Conservation (phyloP, 2,888 invertebrate genomes). For the Pimpla rufipes region DNA sequence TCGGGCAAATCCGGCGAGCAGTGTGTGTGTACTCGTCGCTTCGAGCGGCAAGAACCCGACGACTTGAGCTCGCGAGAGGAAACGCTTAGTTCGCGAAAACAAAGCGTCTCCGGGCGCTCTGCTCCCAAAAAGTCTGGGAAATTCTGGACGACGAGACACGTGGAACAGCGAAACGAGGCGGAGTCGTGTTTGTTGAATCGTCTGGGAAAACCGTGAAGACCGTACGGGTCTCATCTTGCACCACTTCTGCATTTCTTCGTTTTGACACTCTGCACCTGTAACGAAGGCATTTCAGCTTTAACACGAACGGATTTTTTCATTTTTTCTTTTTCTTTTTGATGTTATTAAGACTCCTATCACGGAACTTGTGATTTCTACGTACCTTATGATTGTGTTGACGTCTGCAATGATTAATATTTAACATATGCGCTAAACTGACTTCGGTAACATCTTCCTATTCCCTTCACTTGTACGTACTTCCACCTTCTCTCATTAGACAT, state of each 20-base stretch:
- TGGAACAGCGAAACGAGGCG: conserved; percentile 40
- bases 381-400: background rate
- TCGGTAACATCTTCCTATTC: background rate
- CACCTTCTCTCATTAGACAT: background rate
- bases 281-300: background rate
- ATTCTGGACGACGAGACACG: conserved; percentile 47
- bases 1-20: conserved; percentile 39
- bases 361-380: too few species aligned
- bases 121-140: conserved; percentile 54
- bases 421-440: background rate
- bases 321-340: too few species aligned
- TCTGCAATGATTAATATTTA: background rate
- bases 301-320: background rate
- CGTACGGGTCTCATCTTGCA: conserved; percentile 10
- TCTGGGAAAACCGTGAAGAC: conserved; percentile 46
- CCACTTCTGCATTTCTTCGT: background rate
- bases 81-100: conserved; percentile 61
- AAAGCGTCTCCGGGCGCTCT: conserved; percentile 21
- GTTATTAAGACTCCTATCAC: too few species aligned
- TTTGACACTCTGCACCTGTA: background rate
- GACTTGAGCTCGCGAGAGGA: conserved; percentile 27
- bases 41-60: conserved; percentile 11
- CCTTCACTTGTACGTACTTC: background rate
- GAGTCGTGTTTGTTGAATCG: conserved; percentile 21
- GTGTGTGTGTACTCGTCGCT: conserved; percentile 24